A percentile compares a stretch with the other conserved stretches of the same genome.
Evolutionary conservation across 2,113 vertebrate genomes (phyloP).

Genomic region (Nannobrachium achirus): DNA sequence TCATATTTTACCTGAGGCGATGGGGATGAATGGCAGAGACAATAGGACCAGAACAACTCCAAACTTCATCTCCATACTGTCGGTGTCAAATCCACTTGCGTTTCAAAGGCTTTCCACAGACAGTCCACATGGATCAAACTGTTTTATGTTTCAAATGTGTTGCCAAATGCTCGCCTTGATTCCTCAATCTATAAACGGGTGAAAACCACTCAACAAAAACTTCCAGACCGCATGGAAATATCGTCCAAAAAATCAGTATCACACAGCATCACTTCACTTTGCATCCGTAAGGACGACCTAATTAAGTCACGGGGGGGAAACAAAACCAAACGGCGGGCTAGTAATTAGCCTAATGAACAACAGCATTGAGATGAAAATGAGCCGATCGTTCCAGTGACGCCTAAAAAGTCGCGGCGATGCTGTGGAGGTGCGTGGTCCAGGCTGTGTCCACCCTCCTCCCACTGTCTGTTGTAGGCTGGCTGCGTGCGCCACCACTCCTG

Average conservation of each 20-base stretch:
- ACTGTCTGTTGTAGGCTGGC: too few species aligned
- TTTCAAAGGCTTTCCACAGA: constrained; percentile 21
- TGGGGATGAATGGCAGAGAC: constrained; percentile 46
- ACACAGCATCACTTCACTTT: constrained; percentile 62
- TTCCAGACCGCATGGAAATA: constrained; percentile 49
- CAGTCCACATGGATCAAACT: constrained; percentile 21
- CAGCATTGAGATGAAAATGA: too few species aligned
- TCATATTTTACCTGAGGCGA: constrained; percentile 63
- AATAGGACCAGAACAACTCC: constrained; percentile 63
- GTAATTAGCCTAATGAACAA: too few species aligned
- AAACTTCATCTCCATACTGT: constrained; percentile 70
- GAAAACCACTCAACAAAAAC: constrained; percentile 49
- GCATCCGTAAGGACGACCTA: constrained; percentile 5
- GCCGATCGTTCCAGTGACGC: too few species aligned
- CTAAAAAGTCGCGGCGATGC: not conserved
- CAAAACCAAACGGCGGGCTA: too few species aligned
- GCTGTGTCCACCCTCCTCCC: too few species aligned
- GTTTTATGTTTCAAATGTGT: not conserved
- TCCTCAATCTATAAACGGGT: constrained; percentile 12
- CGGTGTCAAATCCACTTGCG: constrained; percentile 32
- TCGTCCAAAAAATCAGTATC: constrained; percentile 48
- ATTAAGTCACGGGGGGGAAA: constrained; percentile 21
- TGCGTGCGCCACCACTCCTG: too few species aligned
- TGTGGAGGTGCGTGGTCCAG: not conserved
- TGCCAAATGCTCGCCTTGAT: too few species aligned